Base-by-base conservation (phyloP, 2,888 invertebrate species). In the Atethmia centrago region DNA sequence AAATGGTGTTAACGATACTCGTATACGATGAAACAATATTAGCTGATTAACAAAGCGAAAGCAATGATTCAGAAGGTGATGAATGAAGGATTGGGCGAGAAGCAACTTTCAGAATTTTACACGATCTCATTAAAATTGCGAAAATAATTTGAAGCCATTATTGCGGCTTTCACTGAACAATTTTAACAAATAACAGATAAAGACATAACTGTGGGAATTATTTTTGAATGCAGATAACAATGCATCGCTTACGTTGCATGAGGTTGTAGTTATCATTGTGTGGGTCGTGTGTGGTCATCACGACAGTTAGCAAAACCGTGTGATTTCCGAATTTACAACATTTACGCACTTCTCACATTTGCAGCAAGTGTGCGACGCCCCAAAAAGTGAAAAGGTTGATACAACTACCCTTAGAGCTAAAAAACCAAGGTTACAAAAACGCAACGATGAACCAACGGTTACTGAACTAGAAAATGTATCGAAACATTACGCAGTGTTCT, bases 161-260 rank as follows among this genome's bases (percentile, higher is more conserved):
- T 87, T 87, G 85, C 51, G 85, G 83, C 90, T 92, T 90, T 90
- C 90, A 84, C 89, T 88, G 74, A 87, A 87, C 83, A 88, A 88
- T 90, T 91, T 89, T 81, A 85, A 85, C 85, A 87, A 88, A 88
- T 87, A 77, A 76, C 77, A 80, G 84, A 88, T 90, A 88, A 88
- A 89, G 70, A 88, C 82, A 76, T 90, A 90, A 92, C 89, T 86
- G 89, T 93, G 93, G 82, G 93, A 93, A 92, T 80, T 58, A 77
- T 80, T 88, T 88, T 87, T 86, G 82, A 88, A 84, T 78, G 78
- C 77, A 79, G 82, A 85, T 85, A 91, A 93, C 92, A 93, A 93
- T 93, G 81, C 88, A 79, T 82, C 74, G 77, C 88, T 92, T 93
- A 90, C 89, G 85, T 90, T 81, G 74, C 70, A 72, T 72, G 79